Percentiles rank a stretch among this genome's conserved stretches.
Conservation (phyloP, 2,888 invertebrate genomes). For the Periphyllus acericola region DNA sequence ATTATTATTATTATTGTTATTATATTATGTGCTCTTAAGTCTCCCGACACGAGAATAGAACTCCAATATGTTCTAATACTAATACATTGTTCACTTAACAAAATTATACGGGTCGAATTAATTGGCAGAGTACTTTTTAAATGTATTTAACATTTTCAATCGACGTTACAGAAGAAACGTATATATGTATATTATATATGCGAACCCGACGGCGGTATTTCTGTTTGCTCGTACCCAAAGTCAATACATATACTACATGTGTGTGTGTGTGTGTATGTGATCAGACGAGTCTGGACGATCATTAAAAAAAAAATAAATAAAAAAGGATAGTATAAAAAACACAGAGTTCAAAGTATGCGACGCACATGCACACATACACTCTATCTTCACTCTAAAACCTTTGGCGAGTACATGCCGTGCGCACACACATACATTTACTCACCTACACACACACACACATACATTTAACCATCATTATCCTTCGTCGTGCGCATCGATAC, state of each 20-base stretch:
- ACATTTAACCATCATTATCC: not conserved
- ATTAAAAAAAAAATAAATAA: constrained; percentile 1
- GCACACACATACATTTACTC: too few species aligned
- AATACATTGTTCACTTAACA: not conserved
- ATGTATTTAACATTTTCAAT: not conserved
- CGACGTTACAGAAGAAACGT: not conserved
- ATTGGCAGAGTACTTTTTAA: not conserved
- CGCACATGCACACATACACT: too few species aligned
- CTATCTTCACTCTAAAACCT: constrained; percentile 5
- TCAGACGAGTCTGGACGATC: not conserved
- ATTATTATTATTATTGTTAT: too few species aligned
- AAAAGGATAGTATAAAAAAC: too few species aligned
- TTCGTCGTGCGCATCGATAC: not conserved
- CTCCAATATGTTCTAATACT: too few species aligned
- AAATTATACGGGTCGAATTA: not conserved
- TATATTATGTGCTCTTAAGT: not conserved
- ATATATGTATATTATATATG: not conserved
- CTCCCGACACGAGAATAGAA: not conserved
- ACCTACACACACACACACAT: too few species aligned
- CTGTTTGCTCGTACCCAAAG: not conserved
- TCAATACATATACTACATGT: not conserved
- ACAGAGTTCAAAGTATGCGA: constrained; percentile 16
- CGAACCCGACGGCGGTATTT: not conserved
- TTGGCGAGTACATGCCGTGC: not conserved
- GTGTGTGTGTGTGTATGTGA: not conserved